Base-by-base conservation (phyloP, 2,113 vertebrate species). In the Cinclus cinclus region DNA sequence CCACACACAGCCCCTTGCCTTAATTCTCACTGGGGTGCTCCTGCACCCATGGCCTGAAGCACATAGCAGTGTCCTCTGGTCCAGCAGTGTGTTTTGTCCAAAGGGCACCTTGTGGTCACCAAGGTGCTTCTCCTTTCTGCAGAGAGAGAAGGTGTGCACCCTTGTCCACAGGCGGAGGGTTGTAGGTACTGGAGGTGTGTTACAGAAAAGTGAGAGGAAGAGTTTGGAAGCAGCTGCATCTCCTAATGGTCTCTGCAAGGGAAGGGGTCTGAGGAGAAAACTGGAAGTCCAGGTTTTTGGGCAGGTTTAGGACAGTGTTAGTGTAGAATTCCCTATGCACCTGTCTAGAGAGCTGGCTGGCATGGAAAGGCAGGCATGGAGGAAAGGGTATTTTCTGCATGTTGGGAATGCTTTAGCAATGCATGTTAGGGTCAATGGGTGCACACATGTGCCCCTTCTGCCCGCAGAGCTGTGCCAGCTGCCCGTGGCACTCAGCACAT, bases 341-440 rank as follows among this genome's bases (percentile, higher is more conserved):
- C 7, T 37, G 11, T 46, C 39, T 37, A 28, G 42, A 47, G 50
- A 52, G 14, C 23, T 2, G 4, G 8, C 44, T 76, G 25, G 28
- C 14, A 4, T 50, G 35, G 37, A 41, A 47, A 53, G 33, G 10
- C n/a, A 55, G n/a, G 42, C 39, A 68, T 9, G 44, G 31, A 89
- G 41, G 8, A 39, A 8, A 44, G 24, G 19, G 13, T 24, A 3
- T 27, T n/a, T 76, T 37, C 23, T 1, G 0, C 8, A 5, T 2
- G 24, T 30, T 64, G 49, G 50, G 46, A 56, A 39, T 28, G 33
- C 35, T 83, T 74, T 56, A 68, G 49, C 73, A 31, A 24, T 2
- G 14, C 2, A 1, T 27, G 11, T 28, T 20, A 37, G 20, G 28
- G 41, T 67, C 77, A 93, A 42, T 0, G 7, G n/a, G 20, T 69